Evolutionary conservation across 2,888 invertebrate genomes (phyloP).

Genomic region (Elmis aenea): DNA sequence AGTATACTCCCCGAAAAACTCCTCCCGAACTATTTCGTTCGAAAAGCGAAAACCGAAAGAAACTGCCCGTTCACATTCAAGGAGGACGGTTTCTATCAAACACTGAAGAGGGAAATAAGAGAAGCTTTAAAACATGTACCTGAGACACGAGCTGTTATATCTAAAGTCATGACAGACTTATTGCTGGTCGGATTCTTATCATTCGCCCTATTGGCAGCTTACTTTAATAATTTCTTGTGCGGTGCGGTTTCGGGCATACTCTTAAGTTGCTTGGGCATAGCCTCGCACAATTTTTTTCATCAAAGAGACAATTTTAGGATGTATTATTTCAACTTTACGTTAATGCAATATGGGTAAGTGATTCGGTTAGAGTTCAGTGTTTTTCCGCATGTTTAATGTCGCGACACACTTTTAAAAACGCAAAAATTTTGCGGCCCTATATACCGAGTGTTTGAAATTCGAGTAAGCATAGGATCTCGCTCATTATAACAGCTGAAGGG

Average conservation of each 20-base stretch:
- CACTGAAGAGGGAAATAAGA: constrained; percentile 56
- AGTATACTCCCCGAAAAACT: constrained; percentile 52
- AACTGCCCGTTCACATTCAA: constrained; percentile 68
- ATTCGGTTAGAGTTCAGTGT: too few relatives aligned
- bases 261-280: constrained; percentile 54
- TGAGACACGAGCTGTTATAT: constrained; percentile 34
- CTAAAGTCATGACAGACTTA: constrained; percentile 43
- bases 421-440: too few relatives aligned
- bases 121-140: constrained; percentile 53
- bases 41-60: constrained; percentile 57
- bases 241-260: constrained; percentile 52
- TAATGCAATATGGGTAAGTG: constrained; percentile 56
- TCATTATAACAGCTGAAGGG: too few relatives aligned
- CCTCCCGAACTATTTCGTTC: constrained; percentile 60
- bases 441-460: too few relatives aligned
- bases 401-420: too few relatives aligned
- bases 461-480: too few relatives aligned
- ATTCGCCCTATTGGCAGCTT: constrained; percentile 41
- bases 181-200: constrained; percentile 39
- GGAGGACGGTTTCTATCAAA: constrained; percentile 67
- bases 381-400: too few relatives aligned
- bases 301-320: constrained; percentile 66
- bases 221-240: constrained; percentile 41
- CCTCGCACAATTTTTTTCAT: constrained; percentile 70
- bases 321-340: constrained; percentile 64